Evolutionary conservation across 2,113 vertebrate species (phyloP), one percentile per base, ranked within the genome.

Genomic region (Perognathus longimembris): DNA sequence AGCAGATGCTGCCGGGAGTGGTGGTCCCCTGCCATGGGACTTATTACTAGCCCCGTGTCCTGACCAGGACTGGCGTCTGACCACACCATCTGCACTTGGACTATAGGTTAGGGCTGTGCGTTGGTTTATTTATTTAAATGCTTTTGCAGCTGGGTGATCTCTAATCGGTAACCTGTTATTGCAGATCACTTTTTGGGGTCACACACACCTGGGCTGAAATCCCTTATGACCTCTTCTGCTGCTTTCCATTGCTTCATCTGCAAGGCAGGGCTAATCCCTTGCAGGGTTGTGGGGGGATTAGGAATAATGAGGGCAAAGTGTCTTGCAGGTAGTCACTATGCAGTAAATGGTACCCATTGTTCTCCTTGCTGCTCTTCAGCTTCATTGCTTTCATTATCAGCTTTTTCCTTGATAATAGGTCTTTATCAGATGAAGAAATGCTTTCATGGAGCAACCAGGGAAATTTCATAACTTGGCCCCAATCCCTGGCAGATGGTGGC

Each of bases 311-410:
- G n/a, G 69, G 21, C 15, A 20, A 32, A 40, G 61, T 38, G 30
- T 26, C 38, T 66, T 89, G 71, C 70, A 40, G 32, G 21, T 18
- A 28, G 74, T 1, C 21, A 28, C 57, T 63, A 32, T 71, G 66
- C 69, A 57, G 8, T 59, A 57, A 88, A 32, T 45, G 17, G 18
- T 5, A 24, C 24, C 36, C 50, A 6, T 61, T 40, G 26, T 28
- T 74, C 70, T 36, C 5, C 40, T 26, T 93, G 38, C 18, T 26
- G 36, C 63, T 64, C 63, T 66, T 75, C 32, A 36, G 28, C 32
- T 89, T 75, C 34, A 9, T 76, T 66, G 32, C n/a, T 84, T 82
- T 79, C 61, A n/a, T 79, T 85, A 22, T 71, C 78, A 93, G 54
- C 38, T n/a, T 90, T 91, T 89, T 50, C 92, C n/a, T 88, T 76